Evolutionary conservation across 2,888 invertebrate genomes (phyloP), one percentile per base, ranked within the genome.

Genomic region (Cryptus viduatorius): DNA sequence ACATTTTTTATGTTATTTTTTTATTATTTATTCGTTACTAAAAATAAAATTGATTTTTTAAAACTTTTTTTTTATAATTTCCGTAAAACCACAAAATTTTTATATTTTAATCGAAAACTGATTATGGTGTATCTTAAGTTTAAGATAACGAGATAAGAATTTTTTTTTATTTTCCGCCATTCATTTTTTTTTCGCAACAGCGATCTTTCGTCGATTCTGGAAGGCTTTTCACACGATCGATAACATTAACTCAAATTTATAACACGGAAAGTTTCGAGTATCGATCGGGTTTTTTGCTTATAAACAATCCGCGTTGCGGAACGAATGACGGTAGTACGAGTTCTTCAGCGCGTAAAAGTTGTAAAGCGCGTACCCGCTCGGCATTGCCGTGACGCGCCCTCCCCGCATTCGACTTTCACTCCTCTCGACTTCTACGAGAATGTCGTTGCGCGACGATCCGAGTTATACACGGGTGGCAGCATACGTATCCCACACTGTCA

Each of bases 401-500:
- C 69, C 29, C 73, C 68, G 31, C 80, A 48, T 46, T 56, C 10
- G 79, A 84, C 84, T 84, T 84, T 84, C 84, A 84, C 84, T 84
- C 81, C 78, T 73, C 78, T 81, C 56, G 68, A 69, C 78, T 84
- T 77, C 67, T 73, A 69, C 71, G 59, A 72, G 84, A 84, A 84
- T 81, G 81, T 61, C 73, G 77, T 81, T 80, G 64, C 73, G 65
- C 71, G 79, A 83, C 72, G 76, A 48, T 67, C 59, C 42, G 56
- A 44, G 68, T 69, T 61, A 12, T 56, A 24, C 67, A 73, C 73
- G 24, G 37, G n/a, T n/a, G 8, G 19, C 10, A 19, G 53, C 31
- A 24, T 37, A 37, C 14, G 12, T 24, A 24, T n/a, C 31, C 29
- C 12, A 31, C 7, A 37, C 37, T 4, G 12, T 8, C 37, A 24